phyloP scores from a whole-genome alignment of 2,888 invertebrate species.

The Tinea semifulvella region DNA sequence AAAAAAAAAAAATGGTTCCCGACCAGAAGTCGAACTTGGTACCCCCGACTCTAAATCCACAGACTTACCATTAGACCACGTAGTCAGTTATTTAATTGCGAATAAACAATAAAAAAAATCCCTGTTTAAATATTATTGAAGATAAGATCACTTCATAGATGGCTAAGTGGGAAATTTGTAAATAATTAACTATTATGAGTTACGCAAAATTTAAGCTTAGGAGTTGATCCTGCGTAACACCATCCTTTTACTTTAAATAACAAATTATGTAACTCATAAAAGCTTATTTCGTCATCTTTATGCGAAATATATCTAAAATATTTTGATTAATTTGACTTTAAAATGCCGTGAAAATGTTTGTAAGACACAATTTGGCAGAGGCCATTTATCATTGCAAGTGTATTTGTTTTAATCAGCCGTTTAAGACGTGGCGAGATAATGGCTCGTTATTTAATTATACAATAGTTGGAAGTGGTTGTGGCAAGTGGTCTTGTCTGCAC shows the following conservation, averaged over 20 bases:
- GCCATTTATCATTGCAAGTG: background rate
- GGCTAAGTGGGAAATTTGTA: slow-evolving; percentile 31
- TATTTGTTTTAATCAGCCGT: background rate
- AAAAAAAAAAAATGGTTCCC: too few relatives aligned
- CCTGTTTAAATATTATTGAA: too few relatives aligned
- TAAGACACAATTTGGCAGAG: background rate
- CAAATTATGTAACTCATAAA: slow-evolving; percentile 10
- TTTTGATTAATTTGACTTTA: slow-evolving; percentile 9
- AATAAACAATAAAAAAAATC: too few relatives aligned
- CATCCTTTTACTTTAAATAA: slow-evolving; percentile 9
- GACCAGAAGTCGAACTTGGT: too few relatives aligned
- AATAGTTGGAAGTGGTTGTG: slow-evolving; percentile 7
- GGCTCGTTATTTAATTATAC: slow-evolving; percentile 12
- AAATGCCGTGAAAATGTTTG: slow-evolving; percentile 9
- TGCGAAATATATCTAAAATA: slow-evolving; percentile 1
- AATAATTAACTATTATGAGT: slow-evolving; percentile 8
- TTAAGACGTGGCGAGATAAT: background rate
- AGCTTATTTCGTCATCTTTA: slow-evolving; percentile 6
- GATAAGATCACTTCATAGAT: slow-evolving; percentile 32
- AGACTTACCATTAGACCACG: too few relatives aligned
- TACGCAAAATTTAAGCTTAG: slow-evolving; percentile 8
- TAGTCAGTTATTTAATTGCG: too few relatives aligned
- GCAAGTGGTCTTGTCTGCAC: background rate
- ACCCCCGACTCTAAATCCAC: too few relatives aligned
- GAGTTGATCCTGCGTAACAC: slow-evolving; percentile 11